phyloP scores from a whole-genome alignment of 2,797 vertebrate genomes.

The Phrynocephalus guinanensis region DNA sequence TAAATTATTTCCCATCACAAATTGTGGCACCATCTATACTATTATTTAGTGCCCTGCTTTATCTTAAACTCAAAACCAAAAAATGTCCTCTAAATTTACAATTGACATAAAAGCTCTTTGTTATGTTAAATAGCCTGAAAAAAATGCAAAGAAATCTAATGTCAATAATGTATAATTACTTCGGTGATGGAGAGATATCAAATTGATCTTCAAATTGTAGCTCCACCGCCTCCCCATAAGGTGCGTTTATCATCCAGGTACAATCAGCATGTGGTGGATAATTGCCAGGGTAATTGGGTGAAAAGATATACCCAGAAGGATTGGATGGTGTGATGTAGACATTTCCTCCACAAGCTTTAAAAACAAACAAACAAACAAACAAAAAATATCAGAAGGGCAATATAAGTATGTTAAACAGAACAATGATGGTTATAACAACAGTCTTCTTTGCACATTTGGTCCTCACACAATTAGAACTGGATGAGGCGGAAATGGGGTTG shows the following conservation, averaged over 20 bases:
- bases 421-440: conserved; percentile 3
- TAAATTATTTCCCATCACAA: background rate
- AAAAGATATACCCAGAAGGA: conserved; percentile 85
- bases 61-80: background rate
- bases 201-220: conserved; percentile 92
- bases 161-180: conserved; percentile 73
- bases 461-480: background rate
- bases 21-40: too few species aligned
- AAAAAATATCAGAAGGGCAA: conserved; percentile 64
- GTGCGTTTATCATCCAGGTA: conserved; percentile 87
- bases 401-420: conserved; percentile 25
- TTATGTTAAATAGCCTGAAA: too few species aligned
- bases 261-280: conserved; percentile 90
- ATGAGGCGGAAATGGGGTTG: too few species aligned
- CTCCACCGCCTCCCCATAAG: conserved; percentile 84
- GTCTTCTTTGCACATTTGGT: conserved; percentile 11
- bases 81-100: background rate
- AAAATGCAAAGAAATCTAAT: background rate
- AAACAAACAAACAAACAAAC: too few species aligned
- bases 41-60: background rate
- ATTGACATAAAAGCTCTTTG: background rate
- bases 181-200: conserved; percentile 82
- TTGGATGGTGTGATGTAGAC: conserved; percentile 83
- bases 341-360: conserved; percentile 88
- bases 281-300: conserved; percentile 88